Evolutionary conservation across 2,113 vertebrate species (phyloP).

Genomic region (Murina feae): DNA sequence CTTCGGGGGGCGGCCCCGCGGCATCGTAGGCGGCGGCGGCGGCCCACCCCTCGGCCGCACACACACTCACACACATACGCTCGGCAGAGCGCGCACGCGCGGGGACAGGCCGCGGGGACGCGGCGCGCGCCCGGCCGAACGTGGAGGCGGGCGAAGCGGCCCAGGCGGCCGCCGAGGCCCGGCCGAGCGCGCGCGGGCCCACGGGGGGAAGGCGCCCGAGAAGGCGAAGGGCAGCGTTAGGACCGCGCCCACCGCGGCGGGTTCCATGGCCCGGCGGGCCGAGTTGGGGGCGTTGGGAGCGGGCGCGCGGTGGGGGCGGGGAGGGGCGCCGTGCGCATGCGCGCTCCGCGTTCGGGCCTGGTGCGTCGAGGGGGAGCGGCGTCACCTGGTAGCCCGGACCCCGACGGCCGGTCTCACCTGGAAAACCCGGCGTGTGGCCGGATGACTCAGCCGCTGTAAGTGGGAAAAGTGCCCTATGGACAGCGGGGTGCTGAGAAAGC

Average conservation of each 20-base stretch:
- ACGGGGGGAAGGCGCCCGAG: not conserved
- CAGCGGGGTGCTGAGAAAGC: not conserved
- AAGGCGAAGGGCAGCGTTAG: not conserved
- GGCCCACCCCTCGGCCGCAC: slow-evolving; percentile 42
- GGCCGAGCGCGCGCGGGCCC: slow-evolving; percentile 9
- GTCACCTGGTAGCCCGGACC: not conserved
- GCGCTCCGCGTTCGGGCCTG: not conserved
- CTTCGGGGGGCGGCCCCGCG: slow-evolving; percentile 96
- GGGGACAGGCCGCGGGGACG: slow-evolving; percentile 13
- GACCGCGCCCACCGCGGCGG: not conserved
- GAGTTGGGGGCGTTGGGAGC: not conserved
- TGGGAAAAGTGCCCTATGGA: not conserved
- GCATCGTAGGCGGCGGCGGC: slow-evolving; percentile 83
- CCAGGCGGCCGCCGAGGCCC: not conserved
- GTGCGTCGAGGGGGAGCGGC: not conserved
- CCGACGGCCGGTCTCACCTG: not conserved
- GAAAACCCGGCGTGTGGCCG: not conserved
- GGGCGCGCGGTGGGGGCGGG: slow-evolving; percentile 25
- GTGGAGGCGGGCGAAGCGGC: slow-evolving; percentile 4
- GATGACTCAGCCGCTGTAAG: not conserved
- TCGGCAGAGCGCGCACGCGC: slow-evolving; percentile 25
- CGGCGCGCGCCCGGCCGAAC: slow-evolving; percentile 36
- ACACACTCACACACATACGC: slow-evolving; percentile 65
- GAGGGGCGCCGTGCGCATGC: slow-evolving; percentile 53
- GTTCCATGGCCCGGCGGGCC: slow-evolving; percentile 54